Conservation (phyloP, 2,113 vertebrate genomes). For the Calidris pygmaea region DNA sequence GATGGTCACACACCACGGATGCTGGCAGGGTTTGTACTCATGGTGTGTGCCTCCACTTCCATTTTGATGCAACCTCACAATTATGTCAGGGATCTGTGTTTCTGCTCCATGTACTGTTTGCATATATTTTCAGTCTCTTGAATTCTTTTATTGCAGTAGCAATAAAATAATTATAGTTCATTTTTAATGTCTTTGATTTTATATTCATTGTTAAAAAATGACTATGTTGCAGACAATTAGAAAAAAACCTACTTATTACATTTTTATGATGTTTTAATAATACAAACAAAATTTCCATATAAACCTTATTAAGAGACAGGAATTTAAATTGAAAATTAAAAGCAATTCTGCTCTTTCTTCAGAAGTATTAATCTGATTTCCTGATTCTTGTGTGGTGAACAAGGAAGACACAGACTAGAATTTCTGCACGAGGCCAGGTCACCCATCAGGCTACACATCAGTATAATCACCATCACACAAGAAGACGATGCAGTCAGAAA, state of each 20-base stretch:
- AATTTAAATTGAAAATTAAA: neutral
- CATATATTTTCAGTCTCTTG: neutral
- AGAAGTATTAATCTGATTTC: neutral
- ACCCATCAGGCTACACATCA: neutral
- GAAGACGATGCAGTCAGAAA: neutral
- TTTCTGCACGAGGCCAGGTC: neutral
- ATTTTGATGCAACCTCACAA: neutral
- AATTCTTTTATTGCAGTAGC: neutral
- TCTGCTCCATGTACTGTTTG: neutral
- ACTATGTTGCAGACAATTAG: neutral
- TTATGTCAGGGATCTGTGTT: neutral
- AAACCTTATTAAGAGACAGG: neutral
- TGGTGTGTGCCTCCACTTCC: neutral
- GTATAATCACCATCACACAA: neutral
- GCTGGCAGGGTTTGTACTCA: neutral
- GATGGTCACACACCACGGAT: fast-evolving
- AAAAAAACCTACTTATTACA: neutral
- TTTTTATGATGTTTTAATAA: neutral
- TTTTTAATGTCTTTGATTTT: neutral
- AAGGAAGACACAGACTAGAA: neutral
- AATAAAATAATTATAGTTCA: neutral
- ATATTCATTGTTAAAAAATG: neutral
- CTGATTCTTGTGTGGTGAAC: neutral
- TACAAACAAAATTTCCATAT: neutral
- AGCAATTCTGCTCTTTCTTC: neutral